These are phyloP conservation scores for Porites lobata DNA, from an alignment of 92 coral and sea anemone genomes.

Conservation along the genomic window DNA sequence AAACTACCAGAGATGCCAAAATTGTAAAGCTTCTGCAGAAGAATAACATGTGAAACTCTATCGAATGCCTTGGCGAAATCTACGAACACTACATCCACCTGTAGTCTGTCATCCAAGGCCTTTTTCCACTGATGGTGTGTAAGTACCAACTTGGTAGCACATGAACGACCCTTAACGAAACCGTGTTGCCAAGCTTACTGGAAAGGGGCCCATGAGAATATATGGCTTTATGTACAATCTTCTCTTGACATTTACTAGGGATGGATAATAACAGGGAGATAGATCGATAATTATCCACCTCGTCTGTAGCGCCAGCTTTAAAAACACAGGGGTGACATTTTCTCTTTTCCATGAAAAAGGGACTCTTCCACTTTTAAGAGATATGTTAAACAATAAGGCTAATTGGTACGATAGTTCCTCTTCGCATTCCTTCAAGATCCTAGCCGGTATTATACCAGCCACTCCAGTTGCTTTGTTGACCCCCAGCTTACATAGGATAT, in stretches of 20 bases:
- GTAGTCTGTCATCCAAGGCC: no score
- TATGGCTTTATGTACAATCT: slow-evolving; percentile 26
- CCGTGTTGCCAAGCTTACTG: no score
- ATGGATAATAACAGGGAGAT: slow-evolving; percentile 45
- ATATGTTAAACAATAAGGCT: slow-evolving; percentile 29
- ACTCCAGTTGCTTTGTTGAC: slow-evolving; percentile 56
- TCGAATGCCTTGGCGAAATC: no score
- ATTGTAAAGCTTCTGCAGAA: no score
- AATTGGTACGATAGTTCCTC: slow-evolving; percentile 37
- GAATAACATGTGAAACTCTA: no score
- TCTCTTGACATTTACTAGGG: slow-evolving; percentile 42
- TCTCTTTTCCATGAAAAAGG: slow-evolving; percentile 50
- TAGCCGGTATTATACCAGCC: slow-evolving; percentile 53
- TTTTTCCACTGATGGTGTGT: no score
- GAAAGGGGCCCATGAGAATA: no score
- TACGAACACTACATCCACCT: no score
- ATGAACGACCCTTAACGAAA: no score
- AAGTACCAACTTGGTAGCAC: no score
- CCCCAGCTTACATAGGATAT: slow-evolving; percentile 30
- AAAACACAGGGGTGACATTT: slow-evolving; percentile 38
- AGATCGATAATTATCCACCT: slow-evolving; percentile 48
- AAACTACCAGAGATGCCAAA: no score
- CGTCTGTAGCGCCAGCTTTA: slow-evolving; percentile 42
- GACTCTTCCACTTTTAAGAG: slow-evolving; percentile 17
- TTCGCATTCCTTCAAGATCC: slow-evolving; percentile 50